Base-by-base conservation (phyloP, 2,888 invertebrate genomes). In the Cyclophora punctaria region DNA sequence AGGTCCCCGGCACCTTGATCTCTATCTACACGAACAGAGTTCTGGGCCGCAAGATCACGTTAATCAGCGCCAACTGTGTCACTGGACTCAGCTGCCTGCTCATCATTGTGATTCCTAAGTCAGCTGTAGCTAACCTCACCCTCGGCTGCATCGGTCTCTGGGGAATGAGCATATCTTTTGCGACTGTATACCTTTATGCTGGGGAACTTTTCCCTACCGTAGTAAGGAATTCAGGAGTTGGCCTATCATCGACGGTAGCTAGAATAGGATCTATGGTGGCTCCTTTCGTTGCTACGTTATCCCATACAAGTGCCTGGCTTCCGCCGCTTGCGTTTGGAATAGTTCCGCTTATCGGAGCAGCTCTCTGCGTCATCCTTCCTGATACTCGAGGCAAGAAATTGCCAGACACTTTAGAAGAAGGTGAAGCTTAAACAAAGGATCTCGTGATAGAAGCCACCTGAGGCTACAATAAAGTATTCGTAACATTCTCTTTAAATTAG, bases 141-240 rank as follows among this genome's bases (percentile, higher is more conserved):
- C 89, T 96, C 42, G 94, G 95, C 41, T 92, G 94, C 58, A 73
- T 93, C 44, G 95, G 94, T 0, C 92, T 96, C 56, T 93, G 95
- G 69, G 95, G 96, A 6, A 92, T 95, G 78, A 94, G 95, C 7
- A 91, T 96, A 44, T 91, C 94, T 1, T 98, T 97, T 72, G 94
- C 96, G 2, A 94, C 95, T 2, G 94, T 94, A 3, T 97, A 97
- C 74, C 90, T 97, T 7, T 97, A 94, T 75, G 94, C 95, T 0
- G 95, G 96, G 0, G 97, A 97, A 80, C 76, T 96, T 7, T 97
- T 96, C 74, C 97, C 97, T 0, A 97, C 97, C 0, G 94, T 96
- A 2, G 93, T 96, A 0, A 90, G 97, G 37, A 97, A 96, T 69
- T 93, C 94, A 43, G 97, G 96, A 0, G 92, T 97, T 50, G 97